Percentiles rank a stretch among this genome's conserved stretches.
Conservation (phyloP, 2,113 vertebrate species). For the Cyprinodon brontotheroides region DNA sequence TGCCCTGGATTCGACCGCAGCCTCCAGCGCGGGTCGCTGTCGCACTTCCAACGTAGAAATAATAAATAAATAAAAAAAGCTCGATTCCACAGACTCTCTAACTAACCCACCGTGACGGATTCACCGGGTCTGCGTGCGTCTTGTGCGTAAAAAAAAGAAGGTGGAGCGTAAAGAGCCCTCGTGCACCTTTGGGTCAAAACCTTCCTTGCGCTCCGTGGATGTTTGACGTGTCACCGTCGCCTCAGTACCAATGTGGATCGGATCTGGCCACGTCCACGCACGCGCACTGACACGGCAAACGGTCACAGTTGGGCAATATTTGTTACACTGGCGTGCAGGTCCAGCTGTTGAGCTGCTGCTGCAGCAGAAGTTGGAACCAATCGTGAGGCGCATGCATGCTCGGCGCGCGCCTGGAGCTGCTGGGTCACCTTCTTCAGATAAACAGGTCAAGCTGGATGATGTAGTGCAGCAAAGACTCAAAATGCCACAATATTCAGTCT, state of each 20-base stretch:
- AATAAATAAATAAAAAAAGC: too few species aligned
- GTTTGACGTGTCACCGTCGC: slow-evolving; percentile 51
- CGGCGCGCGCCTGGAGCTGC: background rate
- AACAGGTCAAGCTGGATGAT: background rate
- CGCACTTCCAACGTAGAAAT: background rate
- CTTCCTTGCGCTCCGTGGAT: slow-evolving; percentile 32
- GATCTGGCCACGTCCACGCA: slow-evolving; percentile 41
- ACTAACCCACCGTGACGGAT: slow-evolving; percentile 55
- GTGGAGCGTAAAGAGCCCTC: slow-evolving; percentile 65
- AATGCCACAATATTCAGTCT: background rate
- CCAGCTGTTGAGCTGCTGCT: slow-evolving; percentile 59
- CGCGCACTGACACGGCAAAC: background rate
- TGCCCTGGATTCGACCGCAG: slow-evolving; percentile 36
- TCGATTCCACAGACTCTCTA: slow-evolving; percentile 51
- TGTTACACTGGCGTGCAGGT: slow-evolving; percentile 68
- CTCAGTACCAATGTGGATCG: slow-evolving; percentile 23
- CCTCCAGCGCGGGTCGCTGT: slow-evolving; percentile 38
- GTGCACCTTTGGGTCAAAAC: slow-evolving; percentile 43
- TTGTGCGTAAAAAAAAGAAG: slow-evolving; percentile 33
- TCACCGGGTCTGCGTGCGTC: slow-evolving; percentile 57
- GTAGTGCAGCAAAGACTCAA: background rate
- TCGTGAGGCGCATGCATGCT: background rate
- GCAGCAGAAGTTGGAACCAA: background rate
- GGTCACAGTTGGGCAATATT: slow-evolving; percentile 20
- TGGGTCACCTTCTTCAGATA: background rate